Base-by-base conservation (phyloP, 2,888 invertebrate genomes). In the Limnephilus lunatus region DNA sequence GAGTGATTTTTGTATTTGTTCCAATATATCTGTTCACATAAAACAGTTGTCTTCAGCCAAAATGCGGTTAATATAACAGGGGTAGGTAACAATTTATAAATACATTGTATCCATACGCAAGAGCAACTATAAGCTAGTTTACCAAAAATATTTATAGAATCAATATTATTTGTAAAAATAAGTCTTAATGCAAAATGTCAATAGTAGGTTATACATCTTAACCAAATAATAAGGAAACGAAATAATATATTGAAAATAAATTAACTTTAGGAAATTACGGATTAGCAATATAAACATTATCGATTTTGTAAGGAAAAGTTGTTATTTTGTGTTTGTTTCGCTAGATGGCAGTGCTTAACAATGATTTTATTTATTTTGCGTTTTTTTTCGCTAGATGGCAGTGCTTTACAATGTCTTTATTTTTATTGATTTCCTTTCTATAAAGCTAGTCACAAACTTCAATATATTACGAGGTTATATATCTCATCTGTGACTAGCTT, bases 41-140 rank as follows among this genome's bases (percentile, higher is more conserved):
- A 68, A 68, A 68, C 25, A 68, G 68, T 68, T n/a, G 68, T n/a
- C 68, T 68, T 68, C 68, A 68, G 68, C 9, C 68, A 68, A 68
- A 68, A 68, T n/a, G 68, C 68, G 68, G 68, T 68, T 25, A 68
- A 68, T 68, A 68, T 68, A 68, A 68, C 68, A 68, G 68, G 68
- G 68, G 68, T 68, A 68, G 68, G 68, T 68, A 68, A 68, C 68
- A 68, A 68, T 68, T 68, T 68, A 68, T 68, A 68, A 68, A 68
- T 68, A 68, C n/a, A 68, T 68, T 68, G 68, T 68, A 68, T 68
- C 68, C 68, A n/a, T 19, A 68, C 68, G 68, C 68, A 68, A n/a
- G 68, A 68, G 68, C n/a, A 68, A 68, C 68, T 68, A 68, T 68
- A 25, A 68, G 19, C 68, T 68, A 68, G 25, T 25, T 68, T 68